Conservation (phyloP, 2,797 vertebrate genomes). For the Peromyscus melanophrys region DNA sequence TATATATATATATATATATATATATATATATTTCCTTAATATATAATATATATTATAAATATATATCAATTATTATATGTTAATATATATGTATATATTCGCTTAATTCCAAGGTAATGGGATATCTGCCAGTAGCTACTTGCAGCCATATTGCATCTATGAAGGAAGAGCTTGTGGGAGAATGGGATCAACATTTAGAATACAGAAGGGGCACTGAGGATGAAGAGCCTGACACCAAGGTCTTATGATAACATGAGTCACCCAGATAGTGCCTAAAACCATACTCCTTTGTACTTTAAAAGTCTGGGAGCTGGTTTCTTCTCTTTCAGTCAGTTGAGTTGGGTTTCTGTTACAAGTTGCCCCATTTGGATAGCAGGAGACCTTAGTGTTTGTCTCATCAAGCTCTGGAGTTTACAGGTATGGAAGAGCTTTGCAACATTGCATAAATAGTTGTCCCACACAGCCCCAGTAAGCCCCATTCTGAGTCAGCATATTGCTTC, state of each 20-base stretch:
- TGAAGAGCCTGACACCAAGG: background rate
- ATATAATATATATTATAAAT: background rate
- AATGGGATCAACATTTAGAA: background rate
- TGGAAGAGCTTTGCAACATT: constrained; percentile 33
- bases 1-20: background rate
- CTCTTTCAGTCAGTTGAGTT: background rate
- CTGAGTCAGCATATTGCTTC: constrained; percentile 26
- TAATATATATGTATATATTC: background rate
- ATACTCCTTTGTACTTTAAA: background rate
- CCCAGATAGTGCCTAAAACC: background rate
- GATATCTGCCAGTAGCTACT: background rate
- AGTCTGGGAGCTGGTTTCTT: background rate
- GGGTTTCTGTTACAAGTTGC: constrained; percentile 32
- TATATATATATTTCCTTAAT: too few species aligned
- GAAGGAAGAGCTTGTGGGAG: background rate
- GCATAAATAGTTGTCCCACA: background rate
- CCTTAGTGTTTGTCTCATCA: constrained; percentile 34
- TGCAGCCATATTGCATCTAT: background rate
- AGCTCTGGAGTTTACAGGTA: constrained; percentile 32
- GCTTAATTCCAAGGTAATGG: background rate
- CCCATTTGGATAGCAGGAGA: background rate
- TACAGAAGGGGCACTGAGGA: background rate
- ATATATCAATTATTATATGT: too few species aligned
- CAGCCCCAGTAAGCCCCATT: background rate
- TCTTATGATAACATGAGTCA: background rate